Evolutionary conservation across 2,113 vertebrate genomes (phyloP).

Genomic region (Stigmatopora argus): DNA sequence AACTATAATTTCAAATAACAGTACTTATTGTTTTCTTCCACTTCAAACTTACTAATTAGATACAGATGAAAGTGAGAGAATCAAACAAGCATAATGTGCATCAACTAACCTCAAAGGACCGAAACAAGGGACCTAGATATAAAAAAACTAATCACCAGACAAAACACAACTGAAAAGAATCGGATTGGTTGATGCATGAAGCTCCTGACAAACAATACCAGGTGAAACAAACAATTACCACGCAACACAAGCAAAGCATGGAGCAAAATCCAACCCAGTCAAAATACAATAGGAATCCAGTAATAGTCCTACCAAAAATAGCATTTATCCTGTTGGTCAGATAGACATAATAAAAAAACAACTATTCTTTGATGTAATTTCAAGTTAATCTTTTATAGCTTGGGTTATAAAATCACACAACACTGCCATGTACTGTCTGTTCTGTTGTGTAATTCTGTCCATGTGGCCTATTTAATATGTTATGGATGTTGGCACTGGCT

Average conservation of each 20-base stretch:
- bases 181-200: background rate
- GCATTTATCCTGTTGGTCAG: background rate
- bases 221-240: background rate
- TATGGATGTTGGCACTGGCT: background rate
- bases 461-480: slow-evolving; percentile 6
- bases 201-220: background rate
- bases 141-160: background rate
- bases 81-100: background rate
- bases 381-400: slow-evolving; percentile 27
- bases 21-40: background rate
- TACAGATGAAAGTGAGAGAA: background rate
- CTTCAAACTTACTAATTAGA: background rate
- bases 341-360: slow-evolving; percentile 28
- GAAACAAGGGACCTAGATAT: background rate
- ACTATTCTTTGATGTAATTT: background rate
- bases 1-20: background rate
- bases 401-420: slow-evolving; percentile 37
- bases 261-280: background rate
- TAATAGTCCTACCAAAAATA: background rate
- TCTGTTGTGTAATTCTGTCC: slow-evolving; percentile 15
- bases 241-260: background rate
- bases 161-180: background rate
- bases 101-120: background rate
- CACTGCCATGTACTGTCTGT: slow-evolving; percentile 17
- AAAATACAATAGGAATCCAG: background rate